Base-by-base conservation (phyloP, 2,113 vertebrate genomes). In the Hippocampus abdominalis region DNA sequence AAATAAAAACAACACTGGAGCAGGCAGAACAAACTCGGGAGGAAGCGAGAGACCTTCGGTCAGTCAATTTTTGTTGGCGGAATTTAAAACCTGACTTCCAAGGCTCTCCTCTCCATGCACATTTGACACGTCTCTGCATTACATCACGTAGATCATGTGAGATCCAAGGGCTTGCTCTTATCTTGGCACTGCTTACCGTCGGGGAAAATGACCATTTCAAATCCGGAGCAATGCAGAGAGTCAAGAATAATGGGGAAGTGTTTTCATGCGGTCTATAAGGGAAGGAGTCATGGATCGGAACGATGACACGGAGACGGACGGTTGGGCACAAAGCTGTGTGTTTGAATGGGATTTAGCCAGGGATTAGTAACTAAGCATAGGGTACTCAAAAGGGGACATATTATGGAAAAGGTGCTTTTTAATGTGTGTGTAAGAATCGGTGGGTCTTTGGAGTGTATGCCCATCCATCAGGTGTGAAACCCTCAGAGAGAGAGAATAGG, bases 21-120 rank as follows among this genome's bases (percentile, higher is more conserved):
- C 84, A 86, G 86, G 84, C 86, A 79, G 66, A 84, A 89, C 86
- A 89, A 83, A 89, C 81, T 90, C 81, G 82, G 82, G 85, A 89
- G 87, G 86, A 91, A 90, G 85, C 75, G 77, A 64, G 32, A 79
- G 90, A 87, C 84, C 84, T 84, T 81, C 13, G 77, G 87, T 86
- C 87, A 72, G 87, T 88, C 87, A 81, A 87, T 81, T 13, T 64
- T 16, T 11, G 10, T 15, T 15, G 40, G 61, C 61, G 23, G 42
- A 59, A 54, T 63, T 40, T 87, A 89, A 86, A 91, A 89, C 90
- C 92, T 93, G 91, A 94, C 94, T 95, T 95, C 95, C 95, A 96
- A 49, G 95, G 91, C 91, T 91, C 94, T 94, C 93, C 93, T 90
- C 89, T 91, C 70, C 81, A 83, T 87, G 83, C 85, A 87, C 64